A percentile compares a stretch with the other conserved stretches of the same genome.
Evolutionary conservation across 1,140 invertebrate species (phyloP).

Genomic region (Pseudomyrmex dendroicus): DNA sequence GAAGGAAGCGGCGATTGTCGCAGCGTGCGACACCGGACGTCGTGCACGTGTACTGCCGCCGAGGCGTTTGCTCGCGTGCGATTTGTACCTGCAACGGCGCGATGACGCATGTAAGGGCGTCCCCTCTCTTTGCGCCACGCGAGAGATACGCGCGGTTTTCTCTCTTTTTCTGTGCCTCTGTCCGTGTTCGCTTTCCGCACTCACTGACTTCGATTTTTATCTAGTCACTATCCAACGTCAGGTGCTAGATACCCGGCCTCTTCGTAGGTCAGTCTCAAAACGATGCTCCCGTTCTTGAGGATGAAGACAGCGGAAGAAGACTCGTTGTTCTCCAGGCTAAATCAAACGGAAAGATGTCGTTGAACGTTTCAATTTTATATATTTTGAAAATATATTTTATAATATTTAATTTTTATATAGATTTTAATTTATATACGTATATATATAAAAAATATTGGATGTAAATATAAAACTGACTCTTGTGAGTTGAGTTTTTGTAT

Average conservation of each 20-base stretch:
- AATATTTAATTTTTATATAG: too few relatives aligned
- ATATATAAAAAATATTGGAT: too few relatives aligned
- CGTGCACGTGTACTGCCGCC: constrained; percentile 68
- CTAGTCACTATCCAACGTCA: constrained; percentile 17
- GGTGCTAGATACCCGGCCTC: neutral
- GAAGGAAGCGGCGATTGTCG: constrained; percentile 11
- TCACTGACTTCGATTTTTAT: constrained; percentile 25
- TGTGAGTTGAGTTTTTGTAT: too few relatives aligned
- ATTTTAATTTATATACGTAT: too few relatives aligned
- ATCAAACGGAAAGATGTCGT: neutral
- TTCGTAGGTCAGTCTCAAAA: neutral
- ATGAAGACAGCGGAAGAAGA: neutral
- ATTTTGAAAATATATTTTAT: too few relatives aligned
- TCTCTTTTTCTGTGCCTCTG: neutral
- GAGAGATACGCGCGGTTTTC: constrained; percentile 2
- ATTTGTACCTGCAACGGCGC: constrained; percentile 66
- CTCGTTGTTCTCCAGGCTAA: neutral
- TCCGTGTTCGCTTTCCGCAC: constrained; percentile 15
- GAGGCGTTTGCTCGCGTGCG: constrained; percentile 66
- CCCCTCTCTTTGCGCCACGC: neutral
- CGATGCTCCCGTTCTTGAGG: constrained; percentile 3
- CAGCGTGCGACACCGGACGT: constrained; percentile 33
- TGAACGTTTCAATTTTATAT: too few relatives aligned
- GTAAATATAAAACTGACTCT: too few relatives aligned
- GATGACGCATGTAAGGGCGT: constrained; percentile 70